Base-by-base conservation (phyloP, 2,113 vertebrate species). In the Lepisosteus osseus region DNA sequence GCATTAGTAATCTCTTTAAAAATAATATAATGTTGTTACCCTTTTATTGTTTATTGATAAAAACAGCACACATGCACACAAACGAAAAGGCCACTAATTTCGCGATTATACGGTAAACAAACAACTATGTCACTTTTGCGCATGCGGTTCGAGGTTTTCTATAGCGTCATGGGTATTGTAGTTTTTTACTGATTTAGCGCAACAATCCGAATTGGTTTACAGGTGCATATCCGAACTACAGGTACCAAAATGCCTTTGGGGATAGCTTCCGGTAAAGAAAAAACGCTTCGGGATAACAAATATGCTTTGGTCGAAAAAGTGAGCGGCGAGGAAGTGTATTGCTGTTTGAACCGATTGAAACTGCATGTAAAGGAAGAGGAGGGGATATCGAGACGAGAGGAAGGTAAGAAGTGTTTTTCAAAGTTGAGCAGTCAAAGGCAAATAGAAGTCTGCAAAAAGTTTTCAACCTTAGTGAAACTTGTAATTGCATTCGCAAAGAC, bases 321-420 rank as follows among this genome's bases (percentile, higher is more conserved):
- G 51, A 61, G 40, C 15, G 17, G 56, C 69, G 15, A 70, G 69
- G 68, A 69, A 69, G 68, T 70, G 42, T 56, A 29, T 61, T n/a
- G 56, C 6, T 7, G 68, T 70, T 70, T 70, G 51, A 62, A 70
- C 62, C 42, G n/a, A 70, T 42, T 12, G 56, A 70, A 70, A 17
- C 43, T 44, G 42, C 7, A 70, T 61, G 1, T 17, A 40, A 40
- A 68, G 66, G 66, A 68, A 68, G 66, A 68, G 67, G 67, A 55
- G 65, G 44, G 65, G 6, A 43, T 67, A 51, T 14, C 40, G 63
- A 13, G 41, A 57, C 55, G 11, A 56, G 40, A 29, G 61, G 47
- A 69, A 69, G 69, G 57, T 70, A 61, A 70, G 69, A 61, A 29
- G n/a, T 11, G 41, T 29, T 62, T 70, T 14, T 14, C 61, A 41